Evolutionary conservation across 1,140 invertebrate species (phyloP), one percentile per base, ranked within the genome.

Genomic region (Euglossa dilemma): DNA sequence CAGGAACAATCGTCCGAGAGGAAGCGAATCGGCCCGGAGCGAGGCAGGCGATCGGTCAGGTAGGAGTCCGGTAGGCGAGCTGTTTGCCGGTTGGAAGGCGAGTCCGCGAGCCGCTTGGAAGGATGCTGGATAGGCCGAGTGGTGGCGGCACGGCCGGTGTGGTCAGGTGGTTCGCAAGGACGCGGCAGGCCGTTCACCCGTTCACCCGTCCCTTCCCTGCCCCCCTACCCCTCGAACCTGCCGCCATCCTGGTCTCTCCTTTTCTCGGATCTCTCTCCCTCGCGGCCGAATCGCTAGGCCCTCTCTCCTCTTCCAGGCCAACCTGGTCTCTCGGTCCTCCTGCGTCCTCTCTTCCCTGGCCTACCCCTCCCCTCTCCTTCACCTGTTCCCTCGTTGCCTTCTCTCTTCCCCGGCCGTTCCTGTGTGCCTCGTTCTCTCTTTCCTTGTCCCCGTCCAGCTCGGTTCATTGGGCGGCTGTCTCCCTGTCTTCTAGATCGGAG

Each of bases 91-190:
- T 90, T 78, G 80, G 84, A 87, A 85, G 88, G 79, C 84, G 64
- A 87, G 77, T 83, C 87, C 66, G 36, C 36, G 47, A 70, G 82
- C 50, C 71, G 85, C 76, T n/a, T 86, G 80, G 85, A 90, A 92
- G 90, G 92, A 92, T 93, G 92, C 89, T 91, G 91, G 86, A 92
- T 86, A 92, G 90, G 83, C 91, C 93, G 92, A 90, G 92, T 91
- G 91, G 93, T 92, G 92, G 92, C 93, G 91, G 92, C 90, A 93
- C 91, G 91, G 90, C 90, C 92, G 92, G 91, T 92, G 93, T 93
- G 93, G 93, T 94, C 94, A 94, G 94, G 94, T 94, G 93, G 93
- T 92, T 94, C 91, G 93, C 93, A 94, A 94, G 94, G 94, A 94
- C 94, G 94, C 93, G 93, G 88, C 93, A 94, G 94, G 94, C 93